Evolutionary conservation across 2,888 invertebrate species (phyloP).

Genomic region (Eupithecia subfuscata): DNA sequence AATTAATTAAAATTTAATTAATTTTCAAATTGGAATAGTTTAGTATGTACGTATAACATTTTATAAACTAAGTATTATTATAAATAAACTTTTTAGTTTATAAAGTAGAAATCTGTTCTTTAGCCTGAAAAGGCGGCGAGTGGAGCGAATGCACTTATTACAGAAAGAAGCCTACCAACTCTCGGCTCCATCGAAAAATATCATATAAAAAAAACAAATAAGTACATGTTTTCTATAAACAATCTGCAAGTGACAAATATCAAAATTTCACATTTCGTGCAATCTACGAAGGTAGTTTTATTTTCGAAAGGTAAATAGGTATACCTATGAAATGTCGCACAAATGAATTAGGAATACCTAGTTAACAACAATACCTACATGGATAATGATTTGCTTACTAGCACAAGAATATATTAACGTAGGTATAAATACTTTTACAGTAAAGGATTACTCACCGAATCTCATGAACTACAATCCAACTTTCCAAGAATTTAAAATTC

Average conservation of each 20-base stretch:
- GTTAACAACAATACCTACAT: background rate
- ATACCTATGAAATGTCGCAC: background rate
- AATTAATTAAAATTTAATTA: too few relatives aligned
- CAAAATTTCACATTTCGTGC: background rate
- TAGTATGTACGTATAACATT: too few relatives aligned
- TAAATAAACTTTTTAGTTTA: too few relatives aligned
- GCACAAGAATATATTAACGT: background rate
- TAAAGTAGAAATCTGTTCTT: too few relatives aligned
- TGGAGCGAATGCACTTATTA: too few relatives aligned
- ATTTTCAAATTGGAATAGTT: too few relatives aligned
- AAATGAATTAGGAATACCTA: background rate
- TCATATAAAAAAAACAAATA: too few relatives aligned
- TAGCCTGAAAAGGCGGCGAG: background rate
- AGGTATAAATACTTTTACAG: constrained; percentile 32
- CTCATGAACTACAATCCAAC: constrained; percentile 72
- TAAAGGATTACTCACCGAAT: constrained; percentile 74
- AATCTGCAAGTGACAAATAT: background rate
- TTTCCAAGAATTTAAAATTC: constrained; percentile 73
- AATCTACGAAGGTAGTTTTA: background rate
- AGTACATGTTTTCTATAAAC: background rate
- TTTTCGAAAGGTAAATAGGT: background rate
- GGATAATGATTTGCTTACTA: background rate
- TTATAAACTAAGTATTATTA: too few relatives aligned
- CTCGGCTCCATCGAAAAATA: background rate
- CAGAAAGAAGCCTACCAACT: too few relatives aligned